Evolutionary conservation across 2,113 vertebrate genomes (phyloP), one percentile per base, ranked within the genome.

Genomic region (Spilogale gracilis): DNA sequence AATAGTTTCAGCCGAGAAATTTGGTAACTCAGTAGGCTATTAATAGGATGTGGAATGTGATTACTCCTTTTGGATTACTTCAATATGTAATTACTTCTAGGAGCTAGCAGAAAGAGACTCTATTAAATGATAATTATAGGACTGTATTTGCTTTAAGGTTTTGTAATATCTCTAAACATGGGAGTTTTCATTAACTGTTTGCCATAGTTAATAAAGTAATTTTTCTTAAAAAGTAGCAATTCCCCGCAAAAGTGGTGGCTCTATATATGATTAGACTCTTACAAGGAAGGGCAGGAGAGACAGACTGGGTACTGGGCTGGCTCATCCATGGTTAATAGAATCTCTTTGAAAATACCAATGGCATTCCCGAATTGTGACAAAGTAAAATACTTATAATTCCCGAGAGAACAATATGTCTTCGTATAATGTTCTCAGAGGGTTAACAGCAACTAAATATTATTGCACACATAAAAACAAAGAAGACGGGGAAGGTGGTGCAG

Each of bases 41-140:
- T 99, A 99, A 98, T 98, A 98, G 98, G 98, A 98, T 97, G 97
- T 96, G 95, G 98, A 98, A 98, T 69, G 69, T 98, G 98, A 99
- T 99, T 99, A 98, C 74, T 86, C 96, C 96, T 98, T 98, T 98
- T 95, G 92, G 97, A 98, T 98, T 98, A 98, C 97, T 98, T 97
- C 98, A 98, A 97, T 98, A 97, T 98, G 98, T 98, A 98, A 99
- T 99, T 99, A 99, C 98, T 98, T 99, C 97, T 97, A 98, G 98
- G 93, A 99, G 96, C 12, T 95, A 94, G 98, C 98, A 97, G 96
- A 98, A 98, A 98, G 98, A 97, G 98, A 99, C 97, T 98, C 98
- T 98, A 98, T 99, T 98, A 99, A 99, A 98, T 97, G 74, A 98
- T 99, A 98, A 99, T 99, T 98, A 98, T 98, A 97, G 88, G 95